Base-by-base conservation (phyloP, 2,888 invertebrate genomes). In the Cephus pulcher region DNA sequence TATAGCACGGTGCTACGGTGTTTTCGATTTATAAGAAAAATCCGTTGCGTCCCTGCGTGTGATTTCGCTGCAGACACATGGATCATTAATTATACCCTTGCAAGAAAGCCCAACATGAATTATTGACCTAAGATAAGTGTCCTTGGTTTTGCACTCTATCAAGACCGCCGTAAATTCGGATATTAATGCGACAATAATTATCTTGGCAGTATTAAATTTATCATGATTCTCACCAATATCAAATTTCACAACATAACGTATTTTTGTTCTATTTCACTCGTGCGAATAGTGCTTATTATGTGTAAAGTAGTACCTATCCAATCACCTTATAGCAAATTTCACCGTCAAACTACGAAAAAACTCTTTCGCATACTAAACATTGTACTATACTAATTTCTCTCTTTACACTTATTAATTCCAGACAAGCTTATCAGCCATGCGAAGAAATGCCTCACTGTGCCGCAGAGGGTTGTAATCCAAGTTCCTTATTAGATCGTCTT, bases 401-500 rank as follows among this genome's bases (percentile, higher is more conserved):
- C 23, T 56, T 56, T 23, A 23, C 9, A 23, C 1, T 56, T 56
- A 56, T 9, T 23, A 23, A 56, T 56, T 23, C 9, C 9, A 56
- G 56, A 56, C 23, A 56, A 23, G 2, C 56, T 56, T 56, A 23
- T 56, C 56, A 56, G 56, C 23, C 56, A 56, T 56, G 56, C 23
- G 23, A 56, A 56, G 23, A 56, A 56, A 23, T 56, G 56, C 56
- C 23, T 56, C 23, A 23, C 56, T 23, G 6, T 56, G 56, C 56
- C 56, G 56, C 23, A 56, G 56, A 69, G 75, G n/a, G 56, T 79
- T 80, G 80, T 78, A 74, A 80, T 80, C 82, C 82, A 79, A 84
- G 82, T 86, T 82, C 73, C 80, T 73, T 79, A 77, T 80, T 81
- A 78, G 70, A 80, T 76, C 75, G 69, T 56, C 34, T 80, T 76